Conservation (phyloP, 2,113 vertebrate species). For the Alethe diademata region DNA sequence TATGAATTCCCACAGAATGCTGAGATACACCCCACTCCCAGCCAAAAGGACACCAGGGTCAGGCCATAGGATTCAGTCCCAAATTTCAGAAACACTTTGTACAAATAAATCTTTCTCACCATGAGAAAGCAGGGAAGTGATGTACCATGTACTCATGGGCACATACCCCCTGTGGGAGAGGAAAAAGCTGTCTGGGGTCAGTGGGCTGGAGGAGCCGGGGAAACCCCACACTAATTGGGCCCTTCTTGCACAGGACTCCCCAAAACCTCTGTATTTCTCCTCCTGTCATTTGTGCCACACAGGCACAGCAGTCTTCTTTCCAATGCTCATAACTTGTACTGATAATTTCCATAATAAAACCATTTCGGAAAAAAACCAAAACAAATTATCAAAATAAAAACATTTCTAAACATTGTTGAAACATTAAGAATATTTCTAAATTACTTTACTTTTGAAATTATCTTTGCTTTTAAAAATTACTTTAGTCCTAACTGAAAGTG, state of each 20-base stretch:
- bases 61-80: background rate
- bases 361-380: rapidly evolving
- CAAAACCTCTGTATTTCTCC: background rate
- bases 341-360: background rate
- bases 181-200: background rate
- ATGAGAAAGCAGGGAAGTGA: background rate
- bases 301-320: background rate
- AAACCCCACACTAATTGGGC: rapidly evolving
- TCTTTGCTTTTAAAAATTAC: background rate
- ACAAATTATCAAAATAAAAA: background rate
- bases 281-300: background rate
- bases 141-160: rapidly evolving
- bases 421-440: background rate
- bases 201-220: background rate
- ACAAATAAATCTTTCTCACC: background rate
- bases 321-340: background rate
- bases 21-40: background rate
- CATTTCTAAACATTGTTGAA: background rate
- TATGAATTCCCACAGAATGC: background rate
- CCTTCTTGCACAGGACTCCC: background rate
- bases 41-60: background rate
- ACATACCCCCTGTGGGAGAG: rapidly evolving
- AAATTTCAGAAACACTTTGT: background rate
- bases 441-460: background rate
- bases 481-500: background rate